These are phyloP conservation scores for Tupaia chinensis DNA, from an alignment of 2,113 vertebrate species.

Conservation along the genomic window DNA sequence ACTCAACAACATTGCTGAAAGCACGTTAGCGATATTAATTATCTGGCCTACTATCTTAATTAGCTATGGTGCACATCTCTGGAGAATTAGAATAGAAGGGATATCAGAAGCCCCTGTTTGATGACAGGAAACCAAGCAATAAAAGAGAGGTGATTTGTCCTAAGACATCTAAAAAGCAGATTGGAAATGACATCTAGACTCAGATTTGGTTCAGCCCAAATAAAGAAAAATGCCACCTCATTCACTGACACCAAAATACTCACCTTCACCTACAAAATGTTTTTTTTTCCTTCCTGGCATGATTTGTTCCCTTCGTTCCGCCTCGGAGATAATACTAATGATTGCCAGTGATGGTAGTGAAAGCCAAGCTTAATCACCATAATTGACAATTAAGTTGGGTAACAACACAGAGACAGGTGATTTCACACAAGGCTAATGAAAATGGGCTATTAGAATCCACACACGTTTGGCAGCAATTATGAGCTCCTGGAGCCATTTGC, in stretches of 20 bases:
- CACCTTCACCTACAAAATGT: constrained; percentile 16
- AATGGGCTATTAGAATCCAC: constrained; percentile 82
- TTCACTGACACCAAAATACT: constrained; percentile 52
- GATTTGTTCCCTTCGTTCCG: constrained; percentile 21
- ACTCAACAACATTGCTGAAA: constrained; percentile 4
- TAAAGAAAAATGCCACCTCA: constrained; percentile 26
- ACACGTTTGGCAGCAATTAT: constrained; percentile 76
- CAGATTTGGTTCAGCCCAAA: constrained; percentile 27
- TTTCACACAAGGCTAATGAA: constrained; percentile 83
- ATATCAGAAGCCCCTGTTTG: not conserved
- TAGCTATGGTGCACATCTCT: not conserved
- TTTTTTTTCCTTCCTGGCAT: not conserved
- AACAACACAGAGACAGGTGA: constrained; percentile 82
- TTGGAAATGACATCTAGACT: constrained; percentile 24
- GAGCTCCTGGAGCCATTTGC: constrained; percentile 76
- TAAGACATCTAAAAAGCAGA: constrained; percentile 6
- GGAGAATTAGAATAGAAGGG: not conserved
- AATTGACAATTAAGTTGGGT: constrained; percentile 83
- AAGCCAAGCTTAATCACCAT: constrained; percentile 80
- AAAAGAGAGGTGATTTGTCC: constrained; percentile 21
- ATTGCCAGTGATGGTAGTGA: constrained; percentile 65
- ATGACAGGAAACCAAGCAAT: constrained; percentile 41
- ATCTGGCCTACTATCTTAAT: not conserved
- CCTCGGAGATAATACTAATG: constrained; percentile 73
- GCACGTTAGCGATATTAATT: not conserved